phyloP scores from a whole-genome alignment of 2,113 vertebrate species.

The Girardinichthys multiradiatus region DNA sequence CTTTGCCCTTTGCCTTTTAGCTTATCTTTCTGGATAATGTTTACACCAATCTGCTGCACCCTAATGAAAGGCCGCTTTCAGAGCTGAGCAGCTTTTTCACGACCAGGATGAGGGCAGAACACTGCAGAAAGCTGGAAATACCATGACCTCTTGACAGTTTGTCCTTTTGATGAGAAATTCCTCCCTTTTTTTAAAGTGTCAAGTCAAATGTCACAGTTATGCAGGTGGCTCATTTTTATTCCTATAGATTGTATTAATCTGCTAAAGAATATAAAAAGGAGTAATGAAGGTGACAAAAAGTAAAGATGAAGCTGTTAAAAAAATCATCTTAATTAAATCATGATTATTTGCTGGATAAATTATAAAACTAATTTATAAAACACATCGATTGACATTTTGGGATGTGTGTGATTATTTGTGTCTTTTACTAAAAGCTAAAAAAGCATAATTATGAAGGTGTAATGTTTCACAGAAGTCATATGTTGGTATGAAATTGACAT shows the following conservation, averaged over 20 bases:
- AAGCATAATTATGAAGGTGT: no score
- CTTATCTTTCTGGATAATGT: slow-evolving; percentile 50
- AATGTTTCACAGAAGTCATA: background rate
- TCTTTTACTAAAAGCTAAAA: background rate
- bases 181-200: slow-evolving; percentile 3
- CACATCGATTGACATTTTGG: background rate
- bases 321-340: no score
- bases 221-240: background rate
- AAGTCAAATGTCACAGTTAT: slow-evolving; percentile 19
- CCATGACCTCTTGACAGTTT: background rate
- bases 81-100: slow-evolving; percentile 20
- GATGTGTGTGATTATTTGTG: background rate
- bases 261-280: background rate
- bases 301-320: background rate
- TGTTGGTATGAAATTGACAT: background rate
- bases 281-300: background rate
- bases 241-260: background rate
- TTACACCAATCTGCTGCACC: slow-evolving; percentile 32
- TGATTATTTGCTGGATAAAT: background rate
- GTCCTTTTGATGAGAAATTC: slow-evolving; percentile 16
- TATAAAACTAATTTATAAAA: background rate
- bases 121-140: slow-evolving; percentile 16
- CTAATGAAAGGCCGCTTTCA: slow-evolving; percentile 62
- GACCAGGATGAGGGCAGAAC: slow-evolving; percentile 7
- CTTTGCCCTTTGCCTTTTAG: slow-evolving; percentile 33